Base-by-base conservation (phyloP, 1,140 invertebrate species). In the Medauroidea extradentata region DNA sequence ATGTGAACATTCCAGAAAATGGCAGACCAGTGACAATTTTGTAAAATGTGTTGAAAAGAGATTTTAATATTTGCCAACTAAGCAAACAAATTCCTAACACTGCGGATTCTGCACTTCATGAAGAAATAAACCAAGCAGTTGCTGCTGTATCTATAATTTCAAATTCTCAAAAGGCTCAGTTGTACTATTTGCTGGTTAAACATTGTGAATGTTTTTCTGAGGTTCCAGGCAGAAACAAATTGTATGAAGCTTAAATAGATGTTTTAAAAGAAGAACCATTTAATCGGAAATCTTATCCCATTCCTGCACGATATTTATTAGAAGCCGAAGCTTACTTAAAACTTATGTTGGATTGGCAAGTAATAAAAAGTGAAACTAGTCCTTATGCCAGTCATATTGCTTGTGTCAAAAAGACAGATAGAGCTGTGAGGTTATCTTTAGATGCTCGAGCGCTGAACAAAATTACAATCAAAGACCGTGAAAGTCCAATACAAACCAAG, bases 351-450 rank as follows among this genome's bases (percentile, higher is more conserved):
- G 11, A 57, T 7, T 21, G 57, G 2, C 53, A 57, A 2, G 60
- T 67, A 7, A 66, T 70, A 21, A 65, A 68, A 48, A 39, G 64
- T 7, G 62, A 66, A 13, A 24, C 51, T 5, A 72, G 69, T 16
- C 62, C 67, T 2, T 73, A 67, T 58, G 66, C 66, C 59, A 75
- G 69, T 58, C 72, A 71, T 1, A 51, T 74, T 2, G 58, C 66
- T n/a, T n/a, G n/a, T n/a, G n/a, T n/a, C n/a, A n/a, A 57, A 29
- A 72, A 73, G 52, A 62, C 46, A 2, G 63, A 71, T 57, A 63
- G 64, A 0, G 51, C 61, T 0, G 61, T 74, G 7, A 58, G 72
- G 27, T 48, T 73, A 27, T 69, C 70, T 34, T 58, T 75, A 38
- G 71, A 75, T 63, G 71, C 68, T 1, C 29, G 71, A 23, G 61